A percentile compares a stretch with the other conserved stretches of the same genome.
Conservation (phyloP, 2,888 invertebrate genomes). For the Patella ulyssiponensis region DNA sequence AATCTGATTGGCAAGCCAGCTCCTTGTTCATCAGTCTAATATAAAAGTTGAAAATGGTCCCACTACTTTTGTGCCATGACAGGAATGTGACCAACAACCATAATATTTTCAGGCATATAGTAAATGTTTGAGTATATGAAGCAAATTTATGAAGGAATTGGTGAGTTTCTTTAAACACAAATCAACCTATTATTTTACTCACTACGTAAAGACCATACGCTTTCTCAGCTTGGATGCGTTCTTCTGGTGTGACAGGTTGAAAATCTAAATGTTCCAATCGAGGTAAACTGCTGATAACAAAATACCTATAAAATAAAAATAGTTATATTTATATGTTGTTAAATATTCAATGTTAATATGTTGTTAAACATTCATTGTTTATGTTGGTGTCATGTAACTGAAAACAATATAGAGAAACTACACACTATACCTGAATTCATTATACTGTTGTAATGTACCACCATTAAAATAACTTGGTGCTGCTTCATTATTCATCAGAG, state of each 20-base stretch:
- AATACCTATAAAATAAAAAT: constrained; percentile 76
- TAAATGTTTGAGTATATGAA: too few relatives aligned
- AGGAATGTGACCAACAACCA: too few relatives aligned
- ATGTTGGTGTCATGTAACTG: too few relatives aligned
- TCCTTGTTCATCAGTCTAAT: too few relatives aligned
- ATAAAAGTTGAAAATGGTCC: too few relatives aligned
- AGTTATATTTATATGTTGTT: neutral
- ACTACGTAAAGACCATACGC: constrained; percentile 52
- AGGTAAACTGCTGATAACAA: constrained; percentile 82
- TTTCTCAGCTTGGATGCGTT: constrained; percentile 70
- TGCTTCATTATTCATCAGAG: constrained; percentile 89
- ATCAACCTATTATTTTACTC: too few relatives aligned
- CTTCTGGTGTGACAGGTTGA: constrained; percentile 79
- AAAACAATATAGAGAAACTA: too few relatives aligned
- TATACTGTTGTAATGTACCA: constrained; percentile 83
- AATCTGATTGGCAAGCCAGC: too few relatives aligned
- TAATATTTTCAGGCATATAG: too few relatives aligned
- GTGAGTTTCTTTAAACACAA: too few relatives aligned
- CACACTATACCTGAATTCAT: constrained; percentile 80
- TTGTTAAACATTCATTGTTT: neutral
- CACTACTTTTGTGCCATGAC: too few relatives aligned
- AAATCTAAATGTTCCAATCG: constrained; percentile 82
- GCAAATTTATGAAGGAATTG: too few relatives aligned
- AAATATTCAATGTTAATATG: neutral
- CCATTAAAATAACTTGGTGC: constrained; percentile 84